These are phyloP conservation scores for Podarcis raffonei DNA, from an alignment of 2,113 vertebrate species.

Conservation along the genomic window DNA sequence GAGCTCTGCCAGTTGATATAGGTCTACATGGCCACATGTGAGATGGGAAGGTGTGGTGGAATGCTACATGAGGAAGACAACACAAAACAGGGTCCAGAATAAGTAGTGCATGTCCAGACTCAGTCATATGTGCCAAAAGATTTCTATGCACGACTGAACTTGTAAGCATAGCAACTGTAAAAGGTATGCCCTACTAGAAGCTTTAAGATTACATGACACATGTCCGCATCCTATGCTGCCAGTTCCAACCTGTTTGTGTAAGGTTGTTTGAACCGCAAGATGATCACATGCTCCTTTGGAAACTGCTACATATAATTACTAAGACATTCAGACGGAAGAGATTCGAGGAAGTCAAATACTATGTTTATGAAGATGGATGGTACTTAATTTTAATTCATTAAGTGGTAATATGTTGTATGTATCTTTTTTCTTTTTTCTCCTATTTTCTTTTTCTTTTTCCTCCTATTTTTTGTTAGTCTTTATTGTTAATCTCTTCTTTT, in stretches of 20 bases:
- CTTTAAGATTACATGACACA: background rate
- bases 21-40: too few relatives aligned
- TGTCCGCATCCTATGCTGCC: background rate
- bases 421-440: too few relatives aligned
- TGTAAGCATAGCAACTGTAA: background rate
- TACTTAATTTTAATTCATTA: too few relatives aligned
- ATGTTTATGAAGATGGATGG: too few relatives aligned
- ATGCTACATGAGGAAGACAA: background rate
- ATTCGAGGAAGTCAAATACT: too few relatives aligned
- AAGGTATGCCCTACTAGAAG: background rate
- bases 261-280: background rate
- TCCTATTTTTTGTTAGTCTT: too few relatives aligned
- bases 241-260: background rate
- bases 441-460: too few relatives aligned
- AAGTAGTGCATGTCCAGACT: background rate
- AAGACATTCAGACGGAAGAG: too few relatives aligned
- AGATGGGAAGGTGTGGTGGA: background rate
- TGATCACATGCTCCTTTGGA: background rate
- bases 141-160: background rate
- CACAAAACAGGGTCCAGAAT: background rate
- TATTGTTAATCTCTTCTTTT: too few relatives aligned
- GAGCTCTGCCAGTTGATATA: background rate
- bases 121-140: background rate
- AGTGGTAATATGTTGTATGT: too few relatives aligned
- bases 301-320: too few relatives aligned